A percentile compares a stretch with the other conserved stretches of the same genome.
Conservation (phyloP, 1,140 invertebrate genomes). For the Prorops nasuta region DNA sequence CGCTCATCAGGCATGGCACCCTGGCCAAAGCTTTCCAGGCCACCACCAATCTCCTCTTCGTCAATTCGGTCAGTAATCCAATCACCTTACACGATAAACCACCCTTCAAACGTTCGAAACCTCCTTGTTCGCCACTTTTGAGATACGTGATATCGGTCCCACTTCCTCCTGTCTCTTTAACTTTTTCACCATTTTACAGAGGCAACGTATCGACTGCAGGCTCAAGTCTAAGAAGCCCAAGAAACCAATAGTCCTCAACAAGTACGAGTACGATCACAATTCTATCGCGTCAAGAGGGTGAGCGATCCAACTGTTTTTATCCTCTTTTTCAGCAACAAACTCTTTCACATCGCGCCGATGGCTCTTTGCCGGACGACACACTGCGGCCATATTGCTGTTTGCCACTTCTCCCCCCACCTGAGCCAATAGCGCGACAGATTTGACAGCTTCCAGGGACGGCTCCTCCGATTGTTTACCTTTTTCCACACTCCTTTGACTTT, state of each 20-base stretch:
- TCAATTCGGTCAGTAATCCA: slow-evolving; percentile 38
- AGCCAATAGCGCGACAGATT: slow-evolving; percentile 6
- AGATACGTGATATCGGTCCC: no score
- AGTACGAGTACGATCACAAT: slow-evolving; percentile 15
- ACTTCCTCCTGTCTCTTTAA: no score
- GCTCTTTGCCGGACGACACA: slow-evolving; percentile 28
- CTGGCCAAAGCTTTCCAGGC: slow-evolving; percentile 23
- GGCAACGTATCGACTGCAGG: background rate
- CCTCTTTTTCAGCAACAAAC: no score
- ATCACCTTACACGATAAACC: no score
- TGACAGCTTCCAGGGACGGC: slow-evolving; percentile 28
- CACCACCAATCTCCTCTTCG: slow-evolving; percentile 16
- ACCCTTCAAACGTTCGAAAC: no score
- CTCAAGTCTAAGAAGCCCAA: background rate
- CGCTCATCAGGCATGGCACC: slow-evolving; percentile 62
- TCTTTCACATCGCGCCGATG: slow-evolving; percentile 25
- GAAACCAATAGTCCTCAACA: slow-evolving; percentile 1
- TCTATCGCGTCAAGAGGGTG: slow-evolving; percentile 24
- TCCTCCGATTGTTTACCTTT: background rate
- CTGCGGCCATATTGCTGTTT: slow-evolving; percentile 45
- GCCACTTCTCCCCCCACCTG: slow-evolving; percentile 22
- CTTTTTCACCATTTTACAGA: slow-evolving; percentile 1
- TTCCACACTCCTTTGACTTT: no score
- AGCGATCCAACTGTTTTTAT: slow-evolving; percentile 4
- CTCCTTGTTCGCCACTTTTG: no score